Percentiles rank a stretch among this genome's conserved stretches.
phyloP scores from a whole-genome alignment of 2,888 invertebrate genomes.

The Andrena bicolor region DNA sequence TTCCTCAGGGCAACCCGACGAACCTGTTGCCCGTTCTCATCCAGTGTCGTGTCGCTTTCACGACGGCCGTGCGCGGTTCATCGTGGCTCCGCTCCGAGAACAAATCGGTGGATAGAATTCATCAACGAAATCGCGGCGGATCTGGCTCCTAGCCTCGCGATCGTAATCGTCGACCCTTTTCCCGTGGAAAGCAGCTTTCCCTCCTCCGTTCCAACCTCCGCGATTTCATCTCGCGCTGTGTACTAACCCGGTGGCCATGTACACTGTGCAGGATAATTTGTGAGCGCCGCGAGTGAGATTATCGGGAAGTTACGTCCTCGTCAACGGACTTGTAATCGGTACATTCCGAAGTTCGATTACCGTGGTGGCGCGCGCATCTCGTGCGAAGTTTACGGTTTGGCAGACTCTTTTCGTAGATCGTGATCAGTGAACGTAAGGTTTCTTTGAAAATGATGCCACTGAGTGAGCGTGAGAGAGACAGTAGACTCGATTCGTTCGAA shows the following conservation, averaged over 20 bases:
- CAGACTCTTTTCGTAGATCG: too few species aligned
- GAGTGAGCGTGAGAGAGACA: background rate
- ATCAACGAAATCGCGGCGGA: background rate
- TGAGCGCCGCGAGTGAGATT: background rate
- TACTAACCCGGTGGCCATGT: background rate
- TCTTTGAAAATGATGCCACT: slow-evolving; percentile 8
- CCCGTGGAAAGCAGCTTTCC: background rate
- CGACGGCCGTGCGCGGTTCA: slow-evolving; percentile 46
- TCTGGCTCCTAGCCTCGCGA: background rate
- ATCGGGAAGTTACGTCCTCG: background rate
- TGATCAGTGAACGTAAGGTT: background rate
- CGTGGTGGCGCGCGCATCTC: background rate
- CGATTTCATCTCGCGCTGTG: background rate
- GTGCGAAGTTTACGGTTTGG: background rate
- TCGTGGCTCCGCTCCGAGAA: slow-evolving; percentile 5
- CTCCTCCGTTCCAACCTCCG: background rate
- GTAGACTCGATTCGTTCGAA: background rate
- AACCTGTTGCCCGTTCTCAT: slow-evolving; percentile 76
- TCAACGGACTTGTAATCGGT: background rate
- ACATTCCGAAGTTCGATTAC: background rate
- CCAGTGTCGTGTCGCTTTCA: slow-evolving; percentile 74
- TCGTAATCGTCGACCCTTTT: background rate
- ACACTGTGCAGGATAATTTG: slow-evolving; percentile 3
- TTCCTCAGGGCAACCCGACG: slow-evolving; percentile 70
- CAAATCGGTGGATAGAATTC: background rate